Percentiles rank a stretch among this genome's conserved stretches.
These are phyloP conservation scores for Chinchilla lanigera DNA, from an alignment of 2,113 vertebrate genomes.

Conservation along the genomic window DNA sequence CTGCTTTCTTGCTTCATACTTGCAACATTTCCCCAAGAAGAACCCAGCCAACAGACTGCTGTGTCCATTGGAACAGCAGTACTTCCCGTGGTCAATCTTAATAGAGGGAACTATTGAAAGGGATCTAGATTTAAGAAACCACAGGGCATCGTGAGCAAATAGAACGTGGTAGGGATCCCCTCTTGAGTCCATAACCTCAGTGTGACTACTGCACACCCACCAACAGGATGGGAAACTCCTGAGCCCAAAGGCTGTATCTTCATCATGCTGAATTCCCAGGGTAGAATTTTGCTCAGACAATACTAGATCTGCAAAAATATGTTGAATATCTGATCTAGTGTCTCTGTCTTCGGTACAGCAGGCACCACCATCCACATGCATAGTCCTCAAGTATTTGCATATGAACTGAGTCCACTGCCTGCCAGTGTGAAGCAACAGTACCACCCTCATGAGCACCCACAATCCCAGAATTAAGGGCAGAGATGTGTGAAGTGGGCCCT, in stretches of 20 bases:
- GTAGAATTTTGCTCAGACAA: background rate
- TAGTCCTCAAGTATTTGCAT: background rate
- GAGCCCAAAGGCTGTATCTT: background rate
- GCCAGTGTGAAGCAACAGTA: background rate
- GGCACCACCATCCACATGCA: background rate
- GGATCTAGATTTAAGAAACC: background rate
- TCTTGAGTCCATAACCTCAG: background rate
- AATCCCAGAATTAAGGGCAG: background rate
- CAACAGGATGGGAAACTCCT: background rate
- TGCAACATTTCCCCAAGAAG: background rate
- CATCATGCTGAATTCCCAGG: too few species aligned
- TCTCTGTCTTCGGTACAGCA: background rate
- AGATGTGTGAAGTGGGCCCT: background rate
- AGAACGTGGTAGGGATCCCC: background rate
- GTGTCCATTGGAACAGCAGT: background rate
- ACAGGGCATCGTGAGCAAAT: fast-evolving
- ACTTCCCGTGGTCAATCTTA: too few species aligned
- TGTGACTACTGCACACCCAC: background rate
- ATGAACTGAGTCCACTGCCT: background rate
- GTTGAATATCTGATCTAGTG: background rate
- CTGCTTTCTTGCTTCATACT: background rate
- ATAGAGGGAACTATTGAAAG: background rate
- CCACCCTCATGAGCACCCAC: background rate
- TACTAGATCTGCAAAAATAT: too few species aligned
- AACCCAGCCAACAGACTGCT: background rate